These are phyloP conservation scores for Gymnodraco acuticeps DNA, from an alignment of 2,797 vertebrate species.

Conservation along the genomic window DNA sequence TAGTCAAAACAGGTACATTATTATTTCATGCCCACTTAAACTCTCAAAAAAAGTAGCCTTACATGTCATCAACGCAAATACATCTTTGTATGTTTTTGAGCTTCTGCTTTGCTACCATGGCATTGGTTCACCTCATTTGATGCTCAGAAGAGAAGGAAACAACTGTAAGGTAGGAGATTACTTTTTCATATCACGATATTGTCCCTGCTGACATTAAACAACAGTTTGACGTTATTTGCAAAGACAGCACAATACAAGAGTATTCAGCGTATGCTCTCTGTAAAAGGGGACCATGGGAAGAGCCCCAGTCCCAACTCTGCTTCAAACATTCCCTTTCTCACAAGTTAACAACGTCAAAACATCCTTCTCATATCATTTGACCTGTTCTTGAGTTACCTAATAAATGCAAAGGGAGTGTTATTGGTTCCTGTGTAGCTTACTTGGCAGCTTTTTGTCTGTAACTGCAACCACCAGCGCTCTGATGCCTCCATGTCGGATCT, in stretches of 20 bases:
- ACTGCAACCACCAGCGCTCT: conserved; percentile 69
- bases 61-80: conserved; percentile 50
- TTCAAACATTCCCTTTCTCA: conserved; percentile 61
- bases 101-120: conserved; percentile 54
- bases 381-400: conserved; percentile 38
- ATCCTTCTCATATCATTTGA: conserved; percentile 39
- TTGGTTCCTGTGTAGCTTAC: conserved; percentile 66
- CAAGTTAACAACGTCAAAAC: conserved; percentile 51
- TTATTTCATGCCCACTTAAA: conserved; percentile 6
- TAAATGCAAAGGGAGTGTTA: conserved; percentile 37
- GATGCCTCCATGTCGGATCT: conserved; percentile 73
- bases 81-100: conserved; percentile 63
- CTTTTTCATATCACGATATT: conserved; percentile 61
- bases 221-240: conserved; percentile 78
- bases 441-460: conserved; percentile 61
- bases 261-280: conserved; percentile 56
- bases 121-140: conserved; percentile 61
- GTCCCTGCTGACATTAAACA: conserved; percentile 76
- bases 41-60: conserved; percentile 7
- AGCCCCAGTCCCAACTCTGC: conserved; percentile 28
- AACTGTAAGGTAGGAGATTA: conserved; percentile 29
- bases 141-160: conserved; percentile 41
- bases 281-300: conserved; percentile 48
- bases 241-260: conserved; percentile 70
- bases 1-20: neutral